A percentile compares a stretch with the other conserved stretches of the same genome.
Evolutionary conservation across 1,140 invertebrate species (phyloP).

Genomic region (Zaprionus tsacasi): DNA sequence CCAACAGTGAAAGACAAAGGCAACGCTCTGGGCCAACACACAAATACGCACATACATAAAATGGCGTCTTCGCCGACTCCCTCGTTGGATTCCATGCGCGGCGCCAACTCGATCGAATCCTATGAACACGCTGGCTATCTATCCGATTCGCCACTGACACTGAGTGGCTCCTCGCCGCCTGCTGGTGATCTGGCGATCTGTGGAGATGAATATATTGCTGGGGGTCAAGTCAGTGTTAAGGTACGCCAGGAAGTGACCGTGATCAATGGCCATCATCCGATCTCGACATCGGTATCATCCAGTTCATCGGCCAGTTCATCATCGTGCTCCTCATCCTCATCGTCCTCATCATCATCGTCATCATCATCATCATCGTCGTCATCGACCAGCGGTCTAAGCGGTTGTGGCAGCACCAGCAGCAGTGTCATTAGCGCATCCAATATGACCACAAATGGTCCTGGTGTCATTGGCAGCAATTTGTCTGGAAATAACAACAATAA

Average conservation of each 20-base stretch:
- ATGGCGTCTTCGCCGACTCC: slow-evolving; percentile 90
- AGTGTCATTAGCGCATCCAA: slow-evolving; percentile 67
- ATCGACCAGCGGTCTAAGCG: slow-evolving; percentile 75
- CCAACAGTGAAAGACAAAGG: neutral
- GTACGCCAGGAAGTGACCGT: slow-evolving; percentile 64
- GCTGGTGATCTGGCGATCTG: slow-evolving; percentile 92
- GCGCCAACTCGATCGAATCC: slow-evolving; percentile 95
- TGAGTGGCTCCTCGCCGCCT: slow-evolving; percentile 92
- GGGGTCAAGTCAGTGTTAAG: slow-evolving; percentile 58
- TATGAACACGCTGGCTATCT: slow-evolving; percentile 87
- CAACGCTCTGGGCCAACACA: slow-evolving; percentile 4
- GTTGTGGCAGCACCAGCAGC: slow-evolving; percentile 76
- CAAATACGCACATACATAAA: slow-evolving; percentile 27
- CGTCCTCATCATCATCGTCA: slow-evolving; percentile 57
- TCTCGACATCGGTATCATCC: slow-evolving; percentile 79
- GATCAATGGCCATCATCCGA: slow-evolving; percentile 78
- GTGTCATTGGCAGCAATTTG: slow-evolving; percentile 78
- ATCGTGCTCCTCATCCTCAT: slow-evolving; percentile 68
- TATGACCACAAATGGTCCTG: slow-evolving; percentile 58
- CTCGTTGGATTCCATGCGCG: slow-evolving; percentile 94
- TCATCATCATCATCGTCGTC: slow-evolving; percentile 72
- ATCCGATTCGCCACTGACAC: slow-evolving; percentile 90
- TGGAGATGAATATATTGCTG: slow-evolving; percentile 86
- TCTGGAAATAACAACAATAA: slow-evolving; percentile 30
- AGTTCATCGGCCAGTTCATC: slow-evolving; percentile 77